phyloP scores from a whole-genome alignment of 2,888 invertebrate species.

The Epinotia ramella region DNA sequence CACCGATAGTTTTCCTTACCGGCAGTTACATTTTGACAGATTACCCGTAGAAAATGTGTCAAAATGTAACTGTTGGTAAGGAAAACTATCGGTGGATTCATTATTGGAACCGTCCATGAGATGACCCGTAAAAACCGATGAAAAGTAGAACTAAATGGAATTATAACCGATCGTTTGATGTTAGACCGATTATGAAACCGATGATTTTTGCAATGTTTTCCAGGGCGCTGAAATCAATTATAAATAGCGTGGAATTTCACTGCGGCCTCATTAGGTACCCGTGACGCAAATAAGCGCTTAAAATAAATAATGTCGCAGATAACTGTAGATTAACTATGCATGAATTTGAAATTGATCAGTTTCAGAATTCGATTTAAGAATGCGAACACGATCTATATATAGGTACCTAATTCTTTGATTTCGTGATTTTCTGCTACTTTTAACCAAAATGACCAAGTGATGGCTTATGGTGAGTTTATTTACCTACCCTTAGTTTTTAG shows the following conservation, averaged over 20 bases:
- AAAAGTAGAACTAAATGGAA: no score
- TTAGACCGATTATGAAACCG: constrained; percentile 7
- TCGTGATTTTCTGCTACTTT: not conserved
- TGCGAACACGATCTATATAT: not conserved
- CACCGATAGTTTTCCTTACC: no score
- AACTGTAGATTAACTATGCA: not conserved
- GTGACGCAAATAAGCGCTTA: constrained; percentile 32
- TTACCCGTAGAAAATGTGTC: no score
- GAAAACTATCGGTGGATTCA: no score
- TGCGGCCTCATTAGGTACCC: constrained; percentile 27
- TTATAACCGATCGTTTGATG: not conserved
- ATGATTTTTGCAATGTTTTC: constrained; percentile 28
- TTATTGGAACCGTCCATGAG: no score
- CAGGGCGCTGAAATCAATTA: constrained; percentile 31
- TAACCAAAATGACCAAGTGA: not conserved
- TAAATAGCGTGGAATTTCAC: constrained; percentile 36
- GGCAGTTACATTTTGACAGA: no score
- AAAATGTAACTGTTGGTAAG: no score
- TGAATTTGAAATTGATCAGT: not conserved
- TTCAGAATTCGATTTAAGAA: no score
- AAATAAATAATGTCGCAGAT: constrained; percentile 7
- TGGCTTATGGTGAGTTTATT: no score
- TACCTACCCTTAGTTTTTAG: no score
- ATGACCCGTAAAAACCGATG: not conserved
- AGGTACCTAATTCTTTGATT: not conserved